Evolutionary conservation across 2,113 vertebrate genomes (phyloP), one percentile per base, ranked within the genome.

Genomic region (Abramis brama): DNA sequence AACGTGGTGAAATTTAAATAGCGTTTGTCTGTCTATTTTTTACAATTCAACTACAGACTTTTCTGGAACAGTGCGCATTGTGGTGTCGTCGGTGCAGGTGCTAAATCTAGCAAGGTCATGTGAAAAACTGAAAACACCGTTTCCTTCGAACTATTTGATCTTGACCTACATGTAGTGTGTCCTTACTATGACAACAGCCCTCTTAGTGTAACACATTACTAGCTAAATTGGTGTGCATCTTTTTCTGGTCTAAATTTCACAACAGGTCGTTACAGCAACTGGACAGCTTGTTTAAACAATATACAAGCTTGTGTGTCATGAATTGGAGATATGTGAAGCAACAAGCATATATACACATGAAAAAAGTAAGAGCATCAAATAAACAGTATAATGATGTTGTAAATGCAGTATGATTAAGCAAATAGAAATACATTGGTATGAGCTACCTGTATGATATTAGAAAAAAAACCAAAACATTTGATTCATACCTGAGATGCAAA

Each of bases 401-500:
- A 80, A 74, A 86, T 91, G 90, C 89, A 88, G 91, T 89, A 89
- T 27, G 87, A 88, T 80, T 50, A 15, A 25, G n/a, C 2, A 50
- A 50, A 79, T 2, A 66, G 87, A 88, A 91, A 89, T 88, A 36
- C 83, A 90, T 84, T 82, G 88, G 91, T 86, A 89, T 90, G 86
- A 90, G 23, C 85, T 85, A 89, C 88, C 88, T 86, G 84, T 84
- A 74, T 75, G 84, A 86, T 89, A 87, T 88, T 73, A 86, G 27
- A 84, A 79, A 52, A 39, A 74, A 85, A 83, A 79, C 88, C 27
- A 39, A 33, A 88, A 39, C 47, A 57, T 88, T 84, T 88, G 87
- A 93, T 93, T 91, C 85, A 86, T 94, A 94, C 92, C 93, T 94
- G 93, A 94, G 94, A 94, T 93, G 91, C 88, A 88, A 93, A 94